Conservation (phyloP, 2,797 vertebrate species). For the Pseudopleuronectes americanus region DNA sequence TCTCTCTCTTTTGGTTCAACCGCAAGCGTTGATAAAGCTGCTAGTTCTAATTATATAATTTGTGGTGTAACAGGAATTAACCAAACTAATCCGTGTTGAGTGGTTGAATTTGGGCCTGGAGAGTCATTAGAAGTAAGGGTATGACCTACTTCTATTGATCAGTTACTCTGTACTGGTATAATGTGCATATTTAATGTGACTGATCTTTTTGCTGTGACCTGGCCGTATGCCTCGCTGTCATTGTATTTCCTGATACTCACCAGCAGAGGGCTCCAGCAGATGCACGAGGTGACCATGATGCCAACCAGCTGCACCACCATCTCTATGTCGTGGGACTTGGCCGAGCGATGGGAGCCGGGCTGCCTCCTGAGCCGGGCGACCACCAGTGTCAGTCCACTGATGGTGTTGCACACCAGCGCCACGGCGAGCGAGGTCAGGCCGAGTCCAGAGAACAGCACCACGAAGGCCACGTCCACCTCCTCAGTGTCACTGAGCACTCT, state of each 20-base stretch:
- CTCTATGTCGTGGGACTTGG: conserved; percentile 90
- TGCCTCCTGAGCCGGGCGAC: conserved; percentile 83
- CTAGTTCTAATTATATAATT: not conserved
- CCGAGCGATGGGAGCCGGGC: conserved; percentile 71
- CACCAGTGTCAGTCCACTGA: conserved; percentile 88
- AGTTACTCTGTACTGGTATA: not conserved
- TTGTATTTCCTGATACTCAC: conserved; percentile 77
- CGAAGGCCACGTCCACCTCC: conserved; percentile 82
- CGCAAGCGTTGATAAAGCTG: not conserved
- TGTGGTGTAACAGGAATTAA: not conserved
- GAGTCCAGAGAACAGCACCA: conserved; percentile 87
- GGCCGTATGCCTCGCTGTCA: not conserved
- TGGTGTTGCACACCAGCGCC: conserved; percentile 88
- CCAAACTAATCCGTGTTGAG: not conserved
- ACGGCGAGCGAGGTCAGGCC: conserved; percentile 85
- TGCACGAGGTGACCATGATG: conserved; percentile 91
- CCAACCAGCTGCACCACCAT: conserved; percentile 93
- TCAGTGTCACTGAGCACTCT: conserved; percentile 77
- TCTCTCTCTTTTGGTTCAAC: not conserved
- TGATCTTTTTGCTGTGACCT: not conserved
- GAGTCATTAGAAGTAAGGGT: not conserved
- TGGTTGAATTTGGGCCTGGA: not conserved
- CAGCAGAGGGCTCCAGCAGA: conserved; percentile 94
- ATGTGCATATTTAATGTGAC: not conserved
- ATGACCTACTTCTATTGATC: too few species aligned